Evolutionary conservation across 2,113 vertebrate genomes (phyloP), one percentile per base, ranked within the genome.

Genomic region (Strix uralensis): DNA sequence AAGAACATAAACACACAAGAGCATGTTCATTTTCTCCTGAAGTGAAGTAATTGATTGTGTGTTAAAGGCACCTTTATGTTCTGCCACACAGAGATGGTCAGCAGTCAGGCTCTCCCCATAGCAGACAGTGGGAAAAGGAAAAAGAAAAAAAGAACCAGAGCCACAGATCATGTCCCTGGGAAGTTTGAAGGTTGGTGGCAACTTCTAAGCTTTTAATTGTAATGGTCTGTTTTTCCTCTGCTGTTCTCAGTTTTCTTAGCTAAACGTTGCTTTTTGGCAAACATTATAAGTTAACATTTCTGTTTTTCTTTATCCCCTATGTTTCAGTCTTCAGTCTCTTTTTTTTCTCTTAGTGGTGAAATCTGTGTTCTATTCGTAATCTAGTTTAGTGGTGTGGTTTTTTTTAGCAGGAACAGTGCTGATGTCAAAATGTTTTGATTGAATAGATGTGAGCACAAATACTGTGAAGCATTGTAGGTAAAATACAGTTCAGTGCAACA

Each of bases 81-180:
- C 94, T 97, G 95, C 75, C 71, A 69, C 36, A 40, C 96, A 99
- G 99, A 98, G 69, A 98, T 98, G 94, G 99, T 99, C 95, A 99
- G 98, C 98, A 99, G 99, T 86, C 98, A 99, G 91, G 98, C 98
- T 86, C 95, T 99, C 89, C 98, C 98, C 82, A 99, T 99, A 93
- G 95, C 97, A 87, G 98, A 99, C 67, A 97, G 95, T 62, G 97
- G 97, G 63, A 99, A 98, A 96, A 98, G 98, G 88, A 99, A 97
- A 92, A 99, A 99, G 98, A 99, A 99, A 96, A 99, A 99, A 90
- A 98, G 98, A 90, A 98, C 98, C 32, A 98, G 98, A 95, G 98
- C 98, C 26, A 98, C 98, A 15, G 98, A 99, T 96, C 98, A 98
- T 73, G 98, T 98, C 52, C 98, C 98, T 12, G 99, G 98, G 75